Conservation (phyloP, 64 coral and sea anemone species). For the Montipora foliosa region DNA sequence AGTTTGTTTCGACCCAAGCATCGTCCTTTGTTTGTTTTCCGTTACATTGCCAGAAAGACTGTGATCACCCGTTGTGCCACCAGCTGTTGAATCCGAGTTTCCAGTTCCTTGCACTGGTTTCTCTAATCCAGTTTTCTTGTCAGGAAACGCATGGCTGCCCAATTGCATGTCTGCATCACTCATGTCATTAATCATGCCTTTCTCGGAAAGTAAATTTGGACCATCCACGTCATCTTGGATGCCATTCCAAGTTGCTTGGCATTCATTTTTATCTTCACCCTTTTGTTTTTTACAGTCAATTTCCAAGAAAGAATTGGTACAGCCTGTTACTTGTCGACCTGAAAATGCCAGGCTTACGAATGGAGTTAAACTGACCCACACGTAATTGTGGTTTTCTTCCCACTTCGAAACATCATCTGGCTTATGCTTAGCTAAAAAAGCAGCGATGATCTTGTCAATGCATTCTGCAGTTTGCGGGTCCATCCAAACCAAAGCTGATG, state of each 20-base stretch:
- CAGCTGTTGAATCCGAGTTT: not conserved
- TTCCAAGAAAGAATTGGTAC: not conserved
- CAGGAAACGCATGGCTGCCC: not conserved
- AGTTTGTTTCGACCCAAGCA: conserved; percentile 63
- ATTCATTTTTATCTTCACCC: not conserved
- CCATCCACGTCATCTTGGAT: not conserved
- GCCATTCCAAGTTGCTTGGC: not conserved
- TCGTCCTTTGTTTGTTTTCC: not conserved
- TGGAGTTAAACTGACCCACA: conserved; percentile 92
- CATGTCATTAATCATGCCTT: not conserved
- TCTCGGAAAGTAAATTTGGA: not conserved
- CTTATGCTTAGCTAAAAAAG: conserved; percentile 62
- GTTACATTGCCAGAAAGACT: not conserved
- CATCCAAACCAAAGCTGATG: conserved; percentile 68
- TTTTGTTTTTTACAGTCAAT: not conserved
- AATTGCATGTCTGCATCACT: not conserved
- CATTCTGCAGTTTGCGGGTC: conserved; percentile 26
- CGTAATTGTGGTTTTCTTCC: conserved; percentile 92
- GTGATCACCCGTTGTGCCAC: not conserved
- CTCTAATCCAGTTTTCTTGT: not conserved
- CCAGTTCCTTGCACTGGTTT: not conserved
- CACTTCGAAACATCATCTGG: conserved; percentile 70
- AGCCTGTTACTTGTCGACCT: not conserved
- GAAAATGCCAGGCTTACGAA: conserved; percentile 93
- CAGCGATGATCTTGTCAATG: conserved; percentile 79